These are phyloP conservation scores for Gymnocephalus cernua DNA, from an alignment of 2,113 vertebrate genomes.

Conservation along the genomic window DNA sequence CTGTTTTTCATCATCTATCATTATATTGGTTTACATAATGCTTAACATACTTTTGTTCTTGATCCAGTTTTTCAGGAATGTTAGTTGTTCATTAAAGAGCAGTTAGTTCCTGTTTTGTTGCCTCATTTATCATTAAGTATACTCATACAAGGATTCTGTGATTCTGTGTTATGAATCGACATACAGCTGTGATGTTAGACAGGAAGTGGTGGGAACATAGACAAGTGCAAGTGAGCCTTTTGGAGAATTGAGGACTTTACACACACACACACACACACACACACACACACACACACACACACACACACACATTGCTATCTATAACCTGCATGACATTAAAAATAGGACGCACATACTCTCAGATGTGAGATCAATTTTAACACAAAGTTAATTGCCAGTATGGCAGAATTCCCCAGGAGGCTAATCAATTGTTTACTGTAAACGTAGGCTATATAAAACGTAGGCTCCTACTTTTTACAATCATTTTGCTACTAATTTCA, in stretches of 20 bases:
- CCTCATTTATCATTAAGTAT: conserved; percentile 9
- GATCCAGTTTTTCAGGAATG: background rate
- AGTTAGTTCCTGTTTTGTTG: background rate
- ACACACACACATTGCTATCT: conserved; percentile 2
- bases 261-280: background rate
- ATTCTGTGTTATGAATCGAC: background rate
- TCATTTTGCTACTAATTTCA: too few relatives aligned
- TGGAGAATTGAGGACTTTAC: conserved; percentile 20
- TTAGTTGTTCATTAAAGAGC: background rate
- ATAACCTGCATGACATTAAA: conserved; percentile 6
- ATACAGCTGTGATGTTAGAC: conserved; percentile 34
- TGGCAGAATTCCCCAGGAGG: background rate
- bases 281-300: background rate
- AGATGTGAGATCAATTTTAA: background rate
- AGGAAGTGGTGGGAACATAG: conserved; percentile 59
- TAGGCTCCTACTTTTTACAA: too few relatives aligned
- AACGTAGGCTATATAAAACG: background rate
- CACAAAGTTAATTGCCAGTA: background rate
- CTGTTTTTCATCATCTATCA: background rate
- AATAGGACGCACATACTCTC: background rate
- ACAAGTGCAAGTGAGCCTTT: conserved; percentile 29
- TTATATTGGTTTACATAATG: background rate
- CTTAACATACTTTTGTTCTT: background rate
- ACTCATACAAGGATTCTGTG: background rate
- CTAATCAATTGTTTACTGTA: background rate